phyloP scores from a whole-genome alignment of 1,140 invertebrate genomes.

The Bombyx mori region ASM3026992v2 NC_085124.1:4499501-4500000 shows the following conservation, averaged over 20 bases:
- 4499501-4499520: no score
- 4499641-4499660: no score
- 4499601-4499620: no score
- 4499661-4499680: no score
- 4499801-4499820: conserved; percentile 40
- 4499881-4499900: conserved; percentile 35
- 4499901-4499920: conserved; percentile 42
- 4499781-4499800: conserved; percentile 34
- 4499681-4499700: no score
- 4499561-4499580: no score
- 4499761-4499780: conserved; percentile 31
- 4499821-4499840: conserved; percentile 54
- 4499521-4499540: no score
- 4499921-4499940: conserved; percentile 36
- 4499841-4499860: conserved; percentile 59
- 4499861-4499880: conserved; percentile 39
- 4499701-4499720: no score
- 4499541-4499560: no score
- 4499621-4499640: no score
- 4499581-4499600: no score
- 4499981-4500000: conserved; percentile 46
- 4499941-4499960: conserved; percentile 35
- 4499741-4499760: conserved; percentile 23
- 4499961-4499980: conserved; percentile 40
- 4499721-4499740: background rate